These are phyloP conservation scores for Merluccius polli DNA, from an alignment of 2,797 vertebrate species.

Conservation along the genomic window DNA sequence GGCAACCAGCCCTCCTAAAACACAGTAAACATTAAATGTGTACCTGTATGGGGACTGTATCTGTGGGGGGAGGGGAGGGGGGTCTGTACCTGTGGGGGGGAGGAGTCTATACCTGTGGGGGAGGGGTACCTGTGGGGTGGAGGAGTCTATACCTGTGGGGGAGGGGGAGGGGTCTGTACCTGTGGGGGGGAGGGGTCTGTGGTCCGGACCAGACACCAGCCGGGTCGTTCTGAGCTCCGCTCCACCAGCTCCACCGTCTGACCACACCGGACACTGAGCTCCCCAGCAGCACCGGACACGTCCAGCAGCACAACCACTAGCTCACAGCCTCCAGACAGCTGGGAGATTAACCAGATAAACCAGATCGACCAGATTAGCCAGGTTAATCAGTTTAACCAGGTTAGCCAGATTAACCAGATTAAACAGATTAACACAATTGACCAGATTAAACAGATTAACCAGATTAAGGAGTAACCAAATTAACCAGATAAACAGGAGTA, in stretches of 20 bases:
- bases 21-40: background rate
- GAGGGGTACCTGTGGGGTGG: conserved; percentile 29
- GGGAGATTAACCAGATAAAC: conserved; percentile 4
- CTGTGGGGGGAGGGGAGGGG: background rate
- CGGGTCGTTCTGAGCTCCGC: conserved; percentile 84
- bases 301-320: conserved; percentile 90
- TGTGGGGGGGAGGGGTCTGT: conserved; percentile 78
- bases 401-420: background rate
- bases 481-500: background rate
- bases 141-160: background rate
- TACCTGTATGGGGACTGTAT: background rate
- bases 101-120: background rate
- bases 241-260: conserved; percentile 97
- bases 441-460: background rate
- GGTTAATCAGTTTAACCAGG: too few relatives aligned
- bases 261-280: conserved; percentile 90
- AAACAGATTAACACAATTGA: too few relatives aligned
- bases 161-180: background rate
- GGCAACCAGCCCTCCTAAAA: too few relatives aligned
- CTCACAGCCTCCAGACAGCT: conserved; percentile 95
- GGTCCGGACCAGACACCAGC: conserved; percentile 91
- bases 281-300: conserved; percentile 79
- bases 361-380: too few relatives aligned
- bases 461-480: too few relatives aligned
- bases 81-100: conserved; percentile 52